phyloP scores from a whole-genome alignment of 2,888 invertebrate genomes.

The Heliconius erato region DNA sequence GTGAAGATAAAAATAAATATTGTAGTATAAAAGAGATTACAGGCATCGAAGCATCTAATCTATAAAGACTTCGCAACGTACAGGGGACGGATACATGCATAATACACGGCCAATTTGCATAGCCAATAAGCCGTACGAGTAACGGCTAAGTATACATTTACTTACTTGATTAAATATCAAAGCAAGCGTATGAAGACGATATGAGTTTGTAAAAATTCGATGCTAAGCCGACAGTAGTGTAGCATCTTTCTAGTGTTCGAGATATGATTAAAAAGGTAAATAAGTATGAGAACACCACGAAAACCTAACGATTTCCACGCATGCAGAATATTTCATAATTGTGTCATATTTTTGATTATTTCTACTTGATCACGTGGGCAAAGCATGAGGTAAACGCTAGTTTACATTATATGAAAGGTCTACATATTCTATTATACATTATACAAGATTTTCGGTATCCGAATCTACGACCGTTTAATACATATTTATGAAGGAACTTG shows the following conservation, averaged over 20 bases:
- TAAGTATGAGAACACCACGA: too few relatives aligned
- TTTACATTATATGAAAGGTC: not conserved
- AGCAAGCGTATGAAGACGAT: not conserved
- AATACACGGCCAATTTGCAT: constrained; percentile 36
- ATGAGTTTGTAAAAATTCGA: too few relatives aligned
- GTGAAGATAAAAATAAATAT: not conserved
- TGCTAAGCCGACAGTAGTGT: too few relatives aligned
- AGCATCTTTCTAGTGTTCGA: too few relatives aligned
- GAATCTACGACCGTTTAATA: constrained; percentile 28
- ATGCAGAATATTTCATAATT: too few relatives aligned
- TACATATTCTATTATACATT: not conserved
- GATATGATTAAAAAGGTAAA: too few relatives aligned
- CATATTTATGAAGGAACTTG: constrained; percentile 50
- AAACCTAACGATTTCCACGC: too few relatives aligned
- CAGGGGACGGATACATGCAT: constrained; percentile 32
- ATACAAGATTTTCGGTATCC: not conserved
- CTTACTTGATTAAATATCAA: constrained; percentile 22
- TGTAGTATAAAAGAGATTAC: constrained; percentile 9
- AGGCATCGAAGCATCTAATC: constrained; percentile 13
- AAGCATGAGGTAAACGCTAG: not conserved
- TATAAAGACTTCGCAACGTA: constrained; percentile 16
- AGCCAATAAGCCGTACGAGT: not conserved
- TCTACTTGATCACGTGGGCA: not conserved
- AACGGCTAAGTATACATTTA: not conserved
- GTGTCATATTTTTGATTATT: not conserved